Evolutionary conservation across 2,113 vertebrate species (phyloP).

Genomic region (Eupsittula cactorum): DNA sequence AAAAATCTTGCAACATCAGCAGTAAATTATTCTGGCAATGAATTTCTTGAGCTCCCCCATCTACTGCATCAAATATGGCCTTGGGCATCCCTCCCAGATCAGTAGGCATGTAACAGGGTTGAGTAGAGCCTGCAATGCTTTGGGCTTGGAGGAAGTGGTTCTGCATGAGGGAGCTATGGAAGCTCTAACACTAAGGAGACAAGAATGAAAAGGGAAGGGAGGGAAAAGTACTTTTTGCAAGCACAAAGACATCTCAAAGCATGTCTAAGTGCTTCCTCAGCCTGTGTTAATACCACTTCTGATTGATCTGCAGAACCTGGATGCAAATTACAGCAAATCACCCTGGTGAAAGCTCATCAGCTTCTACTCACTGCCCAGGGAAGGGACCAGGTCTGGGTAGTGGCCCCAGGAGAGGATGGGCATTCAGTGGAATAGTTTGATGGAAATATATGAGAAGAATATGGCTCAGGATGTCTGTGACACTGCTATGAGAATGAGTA

Average conservation of each 20-base stretch:
- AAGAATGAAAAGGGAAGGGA: not conserved
- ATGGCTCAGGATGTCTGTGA: not conserved
- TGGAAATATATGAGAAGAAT: not conserved
- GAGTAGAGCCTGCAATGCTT: not conserved
- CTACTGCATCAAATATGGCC: not conserved
- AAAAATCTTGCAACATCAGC: slow-evolving; percentile 39
- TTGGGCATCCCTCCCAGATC: not conserved
- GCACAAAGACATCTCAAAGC: not conserved
- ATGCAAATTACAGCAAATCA: not conserved
- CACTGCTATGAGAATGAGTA: not conserved
- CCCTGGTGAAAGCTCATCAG: not conserved
- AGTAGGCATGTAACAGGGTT: rapidly evolving
- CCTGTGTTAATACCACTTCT: not conserved
- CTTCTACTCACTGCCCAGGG: not conserved
- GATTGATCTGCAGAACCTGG: not conserved
- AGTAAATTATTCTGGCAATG: slow-evolving; percentile 1
- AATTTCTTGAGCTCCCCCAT: not conserved
- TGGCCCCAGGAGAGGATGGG: not conserved
- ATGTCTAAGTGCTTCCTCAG: not conserved
- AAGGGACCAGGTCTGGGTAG: not conserved
- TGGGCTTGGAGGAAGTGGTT: not conserved
- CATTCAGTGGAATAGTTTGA: not conserved
- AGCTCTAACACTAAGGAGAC: not conserved
- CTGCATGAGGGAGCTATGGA: not conserved
- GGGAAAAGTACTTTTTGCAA: not conserved